Evolutionary conservation across 2,888 invertebrate genomes (phyloP).

Genomic region (Cylindroiulus punctatus): DNA sequence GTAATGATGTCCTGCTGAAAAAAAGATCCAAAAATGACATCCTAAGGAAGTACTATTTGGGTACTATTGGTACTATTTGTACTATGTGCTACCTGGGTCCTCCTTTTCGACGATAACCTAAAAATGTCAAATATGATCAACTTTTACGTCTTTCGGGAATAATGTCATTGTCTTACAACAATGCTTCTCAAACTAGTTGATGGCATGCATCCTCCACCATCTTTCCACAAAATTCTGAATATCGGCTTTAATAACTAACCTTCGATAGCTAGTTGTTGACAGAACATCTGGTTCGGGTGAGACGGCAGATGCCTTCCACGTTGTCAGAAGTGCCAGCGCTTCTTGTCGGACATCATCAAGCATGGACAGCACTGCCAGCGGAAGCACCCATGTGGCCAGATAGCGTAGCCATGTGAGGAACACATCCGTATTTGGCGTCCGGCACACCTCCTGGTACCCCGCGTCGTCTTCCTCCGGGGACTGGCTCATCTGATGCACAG

Average conservation of each 20-base stretch:
- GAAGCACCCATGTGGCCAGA: neutral
- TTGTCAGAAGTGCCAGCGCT: neutral
- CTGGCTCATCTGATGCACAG: neutral
- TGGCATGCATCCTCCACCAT: no score
- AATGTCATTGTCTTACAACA: no score
- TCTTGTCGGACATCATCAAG: constrained; percentile 12
- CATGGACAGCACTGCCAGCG: neutral
- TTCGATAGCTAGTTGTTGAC: neutral
- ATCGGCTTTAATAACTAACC: neutral
- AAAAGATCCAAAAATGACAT: no score
- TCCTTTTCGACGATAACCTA: no score
- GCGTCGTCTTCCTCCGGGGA: neutral
- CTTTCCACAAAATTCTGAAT: no score
- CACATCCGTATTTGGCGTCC: neutral
- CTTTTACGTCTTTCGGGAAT: no score
- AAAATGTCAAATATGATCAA: no score
- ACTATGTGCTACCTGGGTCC: no score
- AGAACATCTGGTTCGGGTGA: neutral
- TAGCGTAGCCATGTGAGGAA: neutral
- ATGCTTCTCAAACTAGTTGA: no score
- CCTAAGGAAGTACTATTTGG: no score
- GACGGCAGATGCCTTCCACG: neutral
- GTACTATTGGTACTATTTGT: no score
- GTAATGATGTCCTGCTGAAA: no score
- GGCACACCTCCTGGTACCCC: neutral